Evolutionary conservation across 2,888 invertebrate genomes (phyloP).

Genomic region (Pinctada fucata): DNA sequence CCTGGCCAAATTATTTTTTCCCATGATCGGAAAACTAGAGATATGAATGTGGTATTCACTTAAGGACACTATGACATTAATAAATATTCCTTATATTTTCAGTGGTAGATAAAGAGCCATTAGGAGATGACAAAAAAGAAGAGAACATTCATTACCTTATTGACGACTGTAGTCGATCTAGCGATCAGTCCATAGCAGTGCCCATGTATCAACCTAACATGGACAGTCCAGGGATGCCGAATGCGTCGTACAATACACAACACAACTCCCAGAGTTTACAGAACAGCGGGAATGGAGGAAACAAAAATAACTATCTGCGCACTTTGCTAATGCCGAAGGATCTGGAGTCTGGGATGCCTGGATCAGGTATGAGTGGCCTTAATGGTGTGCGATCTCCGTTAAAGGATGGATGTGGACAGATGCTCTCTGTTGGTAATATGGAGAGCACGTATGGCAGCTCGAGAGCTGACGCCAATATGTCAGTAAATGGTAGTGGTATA

Average conservation of each 20-base stretch:
- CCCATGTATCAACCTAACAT: slow-evolving; percentile 5
- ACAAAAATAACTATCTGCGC: slow-evolving; percentile 34
- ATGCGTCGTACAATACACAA: not conserved
- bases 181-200: not conserved
- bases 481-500: not conserved
- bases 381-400: not conserved
- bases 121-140: too few relatives aligned
- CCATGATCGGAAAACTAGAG: too few relatives aligned
- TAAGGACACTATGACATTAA: too few relatives aligned
- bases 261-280: slow-evolving; percentile 26
- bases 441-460: not conserved
- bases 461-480: not conserved
- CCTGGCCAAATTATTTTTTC: too few relatives aligned
- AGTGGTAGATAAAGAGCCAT: too few relatives aligned
- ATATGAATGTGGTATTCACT: too few relatives aligned
- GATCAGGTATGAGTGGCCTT: not conserved
- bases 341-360: slow-evolving; percentile 27
- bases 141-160: not conserved
- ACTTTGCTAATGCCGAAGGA: slow-evolving; percentile 25
- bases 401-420: slow-evolving; percentile 4
- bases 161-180: not conserved
- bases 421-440: slow-evolving; percentile 7
- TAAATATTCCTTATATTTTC: too few relatives aligned
- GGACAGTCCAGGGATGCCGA: not conserved
- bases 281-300: slow-evolving; percentile 39